Evolutionary conservation across 2,113 vertebrate species (phyloP).

Genomic region (Tetraodon nigroviridis): DNA sequence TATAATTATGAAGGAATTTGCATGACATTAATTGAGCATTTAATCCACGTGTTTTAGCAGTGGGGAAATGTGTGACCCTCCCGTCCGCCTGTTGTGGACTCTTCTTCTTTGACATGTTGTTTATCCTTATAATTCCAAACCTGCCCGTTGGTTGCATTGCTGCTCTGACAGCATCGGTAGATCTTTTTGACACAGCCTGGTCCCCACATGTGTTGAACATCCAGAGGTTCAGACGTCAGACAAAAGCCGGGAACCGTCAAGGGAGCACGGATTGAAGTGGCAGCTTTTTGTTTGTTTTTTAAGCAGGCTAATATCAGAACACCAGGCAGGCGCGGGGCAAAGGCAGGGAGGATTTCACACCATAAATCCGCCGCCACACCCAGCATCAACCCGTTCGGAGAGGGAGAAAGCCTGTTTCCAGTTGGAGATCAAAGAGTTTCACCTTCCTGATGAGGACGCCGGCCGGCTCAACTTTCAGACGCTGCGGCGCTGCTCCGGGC

Average conservation of each 20-base stretch:
- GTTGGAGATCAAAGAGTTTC: constrained; percentile 58
- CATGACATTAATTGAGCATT: no score
- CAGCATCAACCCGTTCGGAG: constrained; percentile 32
- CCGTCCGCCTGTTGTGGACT: neutral
- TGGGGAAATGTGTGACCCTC: no score
- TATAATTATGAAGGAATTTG: no score
- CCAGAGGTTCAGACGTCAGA: constrained; percentile 26
- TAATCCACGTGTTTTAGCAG: neutral
- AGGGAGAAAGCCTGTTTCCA: constrained; percentile 35
- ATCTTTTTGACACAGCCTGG: constrained; percentile 46
- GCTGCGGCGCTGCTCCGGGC: constrained; percentile 22
- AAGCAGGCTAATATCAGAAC: constrained; percentile 34
- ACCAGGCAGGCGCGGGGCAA: constrained; percentile 30
- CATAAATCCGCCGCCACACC: constrained; percentile 31
- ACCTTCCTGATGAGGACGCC: constrained; percentile 58
- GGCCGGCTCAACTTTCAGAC: constrained; percentile 57
- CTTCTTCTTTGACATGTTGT: neutral
- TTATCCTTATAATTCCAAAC: constrained; percentile 3
- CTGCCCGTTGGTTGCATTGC: constrained; percentile 20
- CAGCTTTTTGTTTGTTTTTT: constrained; percentile 35
- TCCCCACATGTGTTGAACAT: constrained; percentile 12
- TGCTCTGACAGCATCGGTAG: constrained; percentile 53
- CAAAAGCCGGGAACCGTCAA: constrained; percentile 21
- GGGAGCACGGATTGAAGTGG: constrained; percentile 39
- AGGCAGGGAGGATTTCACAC: constrained; percentile 34